Conservation (phyloP, 2,797 vertebrate genomes). For the Arnoldichthys spilopterus region DNA sequence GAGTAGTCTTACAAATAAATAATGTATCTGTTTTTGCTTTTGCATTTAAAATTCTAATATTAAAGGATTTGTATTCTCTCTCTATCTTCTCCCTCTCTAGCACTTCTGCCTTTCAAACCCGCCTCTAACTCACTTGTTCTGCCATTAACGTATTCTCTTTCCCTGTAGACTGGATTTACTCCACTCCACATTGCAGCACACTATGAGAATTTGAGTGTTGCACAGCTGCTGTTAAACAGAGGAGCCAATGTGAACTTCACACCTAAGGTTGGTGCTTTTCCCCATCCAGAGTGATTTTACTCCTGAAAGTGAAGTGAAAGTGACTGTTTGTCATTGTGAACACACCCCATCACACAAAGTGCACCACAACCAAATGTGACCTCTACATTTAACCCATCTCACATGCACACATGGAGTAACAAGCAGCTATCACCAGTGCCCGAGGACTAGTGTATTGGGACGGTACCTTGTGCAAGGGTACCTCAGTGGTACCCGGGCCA, state of each 20-base stretch:
- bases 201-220: conserved; percentile 96
- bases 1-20: background rate
- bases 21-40: conserved; percentile 9
- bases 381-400: no score
- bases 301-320: no score
- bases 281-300: background rate
- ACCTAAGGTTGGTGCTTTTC: conserved; percentile 85
- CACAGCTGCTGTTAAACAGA: conserved; percentile 91
- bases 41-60: background rate
- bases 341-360: no score
- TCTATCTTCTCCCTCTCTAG: conserved; percentile 32
- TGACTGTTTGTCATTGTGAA: no score
- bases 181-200: conserved; percentile 97
- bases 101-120: background rate
- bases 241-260: conserved; percentile 97
- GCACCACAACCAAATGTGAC: no score
- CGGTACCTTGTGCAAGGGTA: no score
- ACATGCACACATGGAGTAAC: no score
- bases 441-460: no score
- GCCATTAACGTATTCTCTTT: background rate
- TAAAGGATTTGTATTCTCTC: conserved; percentile 16
- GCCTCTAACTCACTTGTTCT: background rate
- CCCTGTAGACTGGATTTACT: conserved; percentile 91
- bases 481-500: no score
- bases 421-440: no score